These are phyloP conservation scores for Urocolius indicus DNA, from an alignment of 2,113 vertebrate species.

Conservation along the genomic window DNA sequence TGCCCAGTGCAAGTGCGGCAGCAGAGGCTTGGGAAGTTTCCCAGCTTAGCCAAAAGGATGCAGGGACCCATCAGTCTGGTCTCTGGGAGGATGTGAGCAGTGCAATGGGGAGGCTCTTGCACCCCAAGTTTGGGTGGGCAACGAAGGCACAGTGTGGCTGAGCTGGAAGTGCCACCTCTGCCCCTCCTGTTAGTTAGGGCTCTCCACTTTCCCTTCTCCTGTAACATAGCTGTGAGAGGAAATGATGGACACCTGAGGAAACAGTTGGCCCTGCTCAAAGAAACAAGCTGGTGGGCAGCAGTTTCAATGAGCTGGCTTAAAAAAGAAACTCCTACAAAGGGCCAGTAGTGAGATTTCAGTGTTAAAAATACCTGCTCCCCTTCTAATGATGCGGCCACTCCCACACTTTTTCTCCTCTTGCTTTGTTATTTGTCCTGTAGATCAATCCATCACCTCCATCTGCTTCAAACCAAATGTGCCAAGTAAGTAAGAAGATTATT, in stretches of 20 bases:
- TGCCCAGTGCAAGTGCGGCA: not conserved
- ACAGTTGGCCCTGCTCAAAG: not conserved
- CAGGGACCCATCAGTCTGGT: not conserved
- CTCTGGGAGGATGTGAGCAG: not conserved
- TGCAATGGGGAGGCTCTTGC: not conserved
- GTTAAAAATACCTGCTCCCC: not conserved
- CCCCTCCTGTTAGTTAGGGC: accelerated
- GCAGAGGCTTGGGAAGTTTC: not conserved
- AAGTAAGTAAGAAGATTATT: not conserved
- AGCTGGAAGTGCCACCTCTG: not conserved
- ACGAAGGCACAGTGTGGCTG: not conserved
- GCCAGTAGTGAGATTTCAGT: not conserved
- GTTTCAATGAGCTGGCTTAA: not conserved
- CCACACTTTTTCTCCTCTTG: not conserved
- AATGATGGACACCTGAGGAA: not conserved
- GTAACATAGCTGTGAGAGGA: accelerated
- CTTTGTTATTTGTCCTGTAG: not conserved
- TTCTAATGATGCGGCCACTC: not conserved
- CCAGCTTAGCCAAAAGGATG: not conserved
- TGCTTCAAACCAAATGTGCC: not conserved
- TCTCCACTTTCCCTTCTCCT: not conserved
- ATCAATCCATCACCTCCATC: not conserved
- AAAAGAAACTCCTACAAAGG: not conserved
- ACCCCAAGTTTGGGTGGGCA: not conserved
- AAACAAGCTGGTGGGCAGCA: not conserved